phyloP scores from a whole-genome alignment of 2,797 vertebrate genomes.

The Acropternis orthonyx region DNA sequence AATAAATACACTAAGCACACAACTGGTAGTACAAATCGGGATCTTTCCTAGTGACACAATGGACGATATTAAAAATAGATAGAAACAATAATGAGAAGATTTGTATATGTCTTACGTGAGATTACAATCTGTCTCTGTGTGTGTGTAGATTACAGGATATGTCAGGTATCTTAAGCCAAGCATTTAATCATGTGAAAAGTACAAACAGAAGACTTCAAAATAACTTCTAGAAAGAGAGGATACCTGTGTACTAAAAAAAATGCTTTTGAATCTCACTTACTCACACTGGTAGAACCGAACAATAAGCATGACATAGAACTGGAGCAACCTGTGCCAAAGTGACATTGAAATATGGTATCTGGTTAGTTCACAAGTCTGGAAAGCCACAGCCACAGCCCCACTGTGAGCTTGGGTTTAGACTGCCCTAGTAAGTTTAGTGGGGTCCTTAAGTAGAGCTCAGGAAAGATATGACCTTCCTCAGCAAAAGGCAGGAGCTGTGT shows the following conservation, averaged over 20 bases:
- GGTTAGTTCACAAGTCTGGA: neutral
- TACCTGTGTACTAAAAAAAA: neutral
- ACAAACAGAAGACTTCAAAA: neutral
- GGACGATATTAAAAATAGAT: neutral
- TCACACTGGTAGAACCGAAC: neutral
- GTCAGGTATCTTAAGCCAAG: constrained; percentile 30
- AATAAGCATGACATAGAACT: neutral
- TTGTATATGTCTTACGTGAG: neutral
- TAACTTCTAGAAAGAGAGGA: neutral
- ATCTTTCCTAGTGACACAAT: neutral
- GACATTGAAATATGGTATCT: neutral
- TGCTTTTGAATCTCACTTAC: neutral
- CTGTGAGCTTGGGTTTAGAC: neutral
- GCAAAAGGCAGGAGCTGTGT: neutral
- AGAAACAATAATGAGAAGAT: constrained; percentile 18
- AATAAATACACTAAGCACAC: neutral
- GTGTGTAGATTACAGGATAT: neutral
- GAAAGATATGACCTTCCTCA: neutral
- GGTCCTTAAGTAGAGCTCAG: neutral
- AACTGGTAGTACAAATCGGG: neutral
- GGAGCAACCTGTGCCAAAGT: neutral
- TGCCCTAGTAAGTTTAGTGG: neutral
- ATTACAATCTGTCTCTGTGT: neutral
- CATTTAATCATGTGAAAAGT: constrained; percentile 25
- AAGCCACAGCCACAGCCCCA: neutral